Evolutionary conservation across 2,888 invertebrate species (phyloP), one percentile per base, ranked within the genome.

Genomic region (Pollenia griseotomentosa): DNA sequence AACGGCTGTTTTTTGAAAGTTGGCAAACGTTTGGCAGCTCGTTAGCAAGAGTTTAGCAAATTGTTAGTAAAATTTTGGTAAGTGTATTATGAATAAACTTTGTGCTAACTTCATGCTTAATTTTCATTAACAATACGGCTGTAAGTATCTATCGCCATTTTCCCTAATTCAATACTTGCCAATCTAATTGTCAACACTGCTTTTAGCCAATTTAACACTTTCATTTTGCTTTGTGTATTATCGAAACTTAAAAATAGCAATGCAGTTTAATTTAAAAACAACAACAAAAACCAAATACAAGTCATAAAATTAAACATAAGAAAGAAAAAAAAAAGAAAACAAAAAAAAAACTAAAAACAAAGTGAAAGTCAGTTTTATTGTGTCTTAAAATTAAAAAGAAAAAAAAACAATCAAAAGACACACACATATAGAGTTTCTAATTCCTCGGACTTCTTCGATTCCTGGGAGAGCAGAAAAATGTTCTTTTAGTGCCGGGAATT

Each of bases 311-410:
- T 16, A 44, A 23, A n/a, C n/a, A 83, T 46, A 53, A 75, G 46
- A 75, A 19, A n/a, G 14, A 16, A 44, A 14, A 33, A 63, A 19
- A 19, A 75, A 12, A 9, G 11, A 57, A 3, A 53, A 14, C n/a
- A 44, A 46, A 57, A 61, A 79, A 19, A 44, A 23, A 9, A 51
- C 23, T n/a, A 75, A 83, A 70, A 59, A 48, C 65, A 71, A 79
- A 84, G 84, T 84, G 84, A 84, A 84, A 84, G 84, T 84, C 71
- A 55, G 77, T 65, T 48, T 70, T 40, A 12, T 66, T 59, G 44
- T 66, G 12, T 51, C 44, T 68, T 65, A 48, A 61, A 70, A 66
- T 73, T 2, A 66, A 84, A 79, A 79, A 66, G 74, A 74, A 84
- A 79, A 66, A 79, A 74, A 84, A 59, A 74, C 75, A 82, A 51